Percentiles rank a stretch among this genome's conserved stretches.
Evolutionary conservation across 2,888 invertebrate species (phyloP).

Genomic region (Cerceris rybyensis): DNA sequence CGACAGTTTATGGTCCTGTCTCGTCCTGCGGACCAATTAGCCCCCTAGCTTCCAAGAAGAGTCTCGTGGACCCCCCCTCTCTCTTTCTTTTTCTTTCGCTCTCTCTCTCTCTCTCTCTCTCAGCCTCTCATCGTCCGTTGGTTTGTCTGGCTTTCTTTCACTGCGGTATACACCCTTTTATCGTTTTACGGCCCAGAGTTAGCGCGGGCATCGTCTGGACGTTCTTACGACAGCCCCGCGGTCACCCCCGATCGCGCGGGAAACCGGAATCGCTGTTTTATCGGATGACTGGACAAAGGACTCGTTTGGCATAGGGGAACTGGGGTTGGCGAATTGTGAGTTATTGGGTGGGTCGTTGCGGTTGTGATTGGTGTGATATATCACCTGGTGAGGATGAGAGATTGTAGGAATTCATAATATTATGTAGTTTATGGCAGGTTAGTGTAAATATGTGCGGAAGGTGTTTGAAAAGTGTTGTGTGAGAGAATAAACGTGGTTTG

Average conservation of each 20-base stretch:
- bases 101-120: not conserved
- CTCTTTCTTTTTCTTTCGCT: conserved; percentile 12
- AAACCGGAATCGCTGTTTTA: not conserved
- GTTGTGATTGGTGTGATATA: no score
- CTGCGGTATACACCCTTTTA: conserved; percentile 57
- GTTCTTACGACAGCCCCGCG: conserved; percentile 27
- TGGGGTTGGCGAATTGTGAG: no score
- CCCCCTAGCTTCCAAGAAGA: conserved; percentile 79
- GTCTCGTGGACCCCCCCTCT: conserved; percentile 55
- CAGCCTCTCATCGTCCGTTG: no score
- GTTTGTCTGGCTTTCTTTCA: conserved; percentile 9
- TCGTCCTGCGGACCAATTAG: conserved; percentile 78
- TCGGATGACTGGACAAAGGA: not conserved
- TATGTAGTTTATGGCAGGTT: no score
- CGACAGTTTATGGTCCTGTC: conserved; percentile 81
- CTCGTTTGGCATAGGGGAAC: not conserved
- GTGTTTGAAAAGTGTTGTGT: no score
- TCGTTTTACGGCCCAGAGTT: conserved; percentile 62
- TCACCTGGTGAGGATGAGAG: no score
- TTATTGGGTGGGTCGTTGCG: no score
- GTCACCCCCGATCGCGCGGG: conserved; percentile 7
- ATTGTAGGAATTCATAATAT: no score
- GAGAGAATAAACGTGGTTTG: no score
- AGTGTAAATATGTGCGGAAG: no score
- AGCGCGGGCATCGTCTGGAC: conserved; percentile 37